phyloP scores from a whole-genome alignment of 2,888 invertebrate genomes.

The Melanostoma scalare region DNA sequence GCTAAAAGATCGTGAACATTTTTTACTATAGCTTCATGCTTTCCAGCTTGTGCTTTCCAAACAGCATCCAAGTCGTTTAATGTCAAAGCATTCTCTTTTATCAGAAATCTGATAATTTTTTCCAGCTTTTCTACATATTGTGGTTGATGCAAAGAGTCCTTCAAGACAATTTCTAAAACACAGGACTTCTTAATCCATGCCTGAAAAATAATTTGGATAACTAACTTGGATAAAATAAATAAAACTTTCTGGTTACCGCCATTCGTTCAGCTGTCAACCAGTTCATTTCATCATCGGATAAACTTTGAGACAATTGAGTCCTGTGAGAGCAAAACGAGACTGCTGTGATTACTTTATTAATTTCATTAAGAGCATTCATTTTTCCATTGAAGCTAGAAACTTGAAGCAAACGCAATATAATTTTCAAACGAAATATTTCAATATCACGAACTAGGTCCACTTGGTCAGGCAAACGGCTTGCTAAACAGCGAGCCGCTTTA shows the following conservation, averaged over 20 bases:
- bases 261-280: constrained; percentile 97
- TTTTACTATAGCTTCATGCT: constrained; percentile 99
- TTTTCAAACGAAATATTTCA: constrained; percentile 97
- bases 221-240: constrained; percentile 5
- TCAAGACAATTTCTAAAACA: constrained; percentile 95
- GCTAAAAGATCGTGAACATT: constrained; percentile 98
- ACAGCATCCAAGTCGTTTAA: constrained; percentile 96
- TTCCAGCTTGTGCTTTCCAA: constrained; percentile 98
- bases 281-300: constrained; percentile 91
- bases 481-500: constrained; percentile 94
- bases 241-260: constrained; percentile 87
- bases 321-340: constrained; percentile 94
- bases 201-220: constrained; percentile 82
- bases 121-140: constrained; percentile 99
- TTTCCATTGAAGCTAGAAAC: constrained; percentile 99
- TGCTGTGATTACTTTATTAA: constrained; percentile 96
- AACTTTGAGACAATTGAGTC: constrained; percentile 84
- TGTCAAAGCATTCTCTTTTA: constrained; percentile 95
- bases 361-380: constrained; percentile 99
- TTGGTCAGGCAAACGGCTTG: constrained; percentile 91
- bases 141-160: constrained; percentile 98
- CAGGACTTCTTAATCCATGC: constrained; percentile 98
- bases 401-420: constrained; percentile 95
- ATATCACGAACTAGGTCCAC: constrained; percentile 89
- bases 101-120: constrained; percentile 97